Base-by-base conservation (phyloP, 2,797 vertebrate species). In the Alectoris magna region DNA sequence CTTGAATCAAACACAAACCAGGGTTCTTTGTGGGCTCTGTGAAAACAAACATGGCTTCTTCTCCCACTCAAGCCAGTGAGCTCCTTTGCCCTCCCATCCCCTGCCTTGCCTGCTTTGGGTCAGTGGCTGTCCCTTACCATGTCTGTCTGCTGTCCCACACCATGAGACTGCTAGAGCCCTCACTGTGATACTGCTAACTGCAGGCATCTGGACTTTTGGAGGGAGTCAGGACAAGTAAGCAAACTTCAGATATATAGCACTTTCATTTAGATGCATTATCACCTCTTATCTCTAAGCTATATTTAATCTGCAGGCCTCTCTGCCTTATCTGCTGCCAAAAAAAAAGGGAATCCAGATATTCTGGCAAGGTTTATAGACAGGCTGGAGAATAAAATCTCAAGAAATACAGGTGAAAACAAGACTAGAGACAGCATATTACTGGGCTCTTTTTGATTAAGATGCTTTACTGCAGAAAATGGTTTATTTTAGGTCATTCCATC, bases 251-350 rank as follows among this genome's bases (percentile, higher is more conserved):
- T 63, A 62, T 70, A 14, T 39, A 79, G 68, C 31, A 26, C 63
- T 92, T 94, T 84, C 63, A 76, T 88, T 92, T 88, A 90, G 31
- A 16, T 73, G 36, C 76, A 82, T 93, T 95, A 95, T 94, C 91
- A 82, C 85, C 77, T 93, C 91, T 94, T 96, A 94, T 92, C 94
- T 94, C 76, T 60, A 76, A 60, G 68, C 67, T 89, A 5, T 89
- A 62, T 89, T 89, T 92, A 92, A 94, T 80, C 66, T 84, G 23
- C 91, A 87, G 43, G 63, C 62, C 66, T 75, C 68, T 91, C 86
- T 85, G 46, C 81, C 75, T 94, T 93, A 94, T 91, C 90, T 92
- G 43, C 75, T 93, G 70, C 72, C 84, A 94, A 87, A 93, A 91
- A 91, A 23, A 96, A 93, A 91, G 31, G 62, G 70, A 94, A 60